Conservation (phyloP, 2,797 vertebrate genomes). For the Chanos chanos region DNA sequence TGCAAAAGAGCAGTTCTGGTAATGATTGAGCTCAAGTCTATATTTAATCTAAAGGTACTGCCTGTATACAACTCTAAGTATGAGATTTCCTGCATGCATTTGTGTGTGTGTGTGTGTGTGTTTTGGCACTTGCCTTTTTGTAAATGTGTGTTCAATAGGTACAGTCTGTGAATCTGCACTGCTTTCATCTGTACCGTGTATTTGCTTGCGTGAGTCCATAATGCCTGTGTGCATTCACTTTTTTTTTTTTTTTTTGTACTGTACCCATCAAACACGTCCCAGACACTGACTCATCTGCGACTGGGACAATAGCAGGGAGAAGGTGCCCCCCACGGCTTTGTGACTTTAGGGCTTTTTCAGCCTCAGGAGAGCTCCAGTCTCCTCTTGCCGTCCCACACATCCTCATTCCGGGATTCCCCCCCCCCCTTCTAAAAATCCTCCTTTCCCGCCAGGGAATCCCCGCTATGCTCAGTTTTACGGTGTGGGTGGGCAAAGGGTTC, state of each 20-base stretch:
- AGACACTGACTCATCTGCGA: neutral
- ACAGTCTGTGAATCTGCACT: neutral
- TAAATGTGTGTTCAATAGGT: neutral
- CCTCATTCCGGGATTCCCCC: neutral
- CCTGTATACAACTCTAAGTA: neutral
- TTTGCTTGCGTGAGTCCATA: too few relatives aligned
- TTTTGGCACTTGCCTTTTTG: neutral
- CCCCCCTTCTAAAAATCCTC: neutral
- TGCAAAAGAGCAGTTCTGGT: too few relatives aligned
- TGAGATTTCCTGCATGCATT: neutral
- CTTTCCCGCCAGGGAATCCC: slow-evolving; percentile 4
- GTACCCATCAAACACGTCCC: neutral
- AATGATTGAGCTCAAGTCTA: too few relatives aligned
- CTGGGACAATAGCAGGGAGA: neutral
- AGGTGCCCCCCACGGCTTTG: neutral
- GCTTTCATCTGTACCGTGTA: neutral
- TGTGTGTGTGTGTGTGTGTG: neutral
- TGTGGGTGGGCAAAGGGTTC: slow-evolving; percentile 6
- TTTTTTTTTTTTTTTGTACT: too few relatives aligned
- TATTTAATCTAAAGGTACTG: too few relatives aligned
- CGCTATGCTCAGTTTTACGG: slow-evolving; percentile 3
- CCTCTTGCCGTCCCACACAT: neutral
- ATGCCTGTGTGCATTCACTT: too few relatives aligned
- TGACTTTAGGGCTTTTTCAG: neutral
- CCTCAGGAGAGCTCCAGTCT: neutral